phyloP scores from a whole-genome alignment of 2,797 vertebrate genomes.

The Takifugu rubripes region DNA sequence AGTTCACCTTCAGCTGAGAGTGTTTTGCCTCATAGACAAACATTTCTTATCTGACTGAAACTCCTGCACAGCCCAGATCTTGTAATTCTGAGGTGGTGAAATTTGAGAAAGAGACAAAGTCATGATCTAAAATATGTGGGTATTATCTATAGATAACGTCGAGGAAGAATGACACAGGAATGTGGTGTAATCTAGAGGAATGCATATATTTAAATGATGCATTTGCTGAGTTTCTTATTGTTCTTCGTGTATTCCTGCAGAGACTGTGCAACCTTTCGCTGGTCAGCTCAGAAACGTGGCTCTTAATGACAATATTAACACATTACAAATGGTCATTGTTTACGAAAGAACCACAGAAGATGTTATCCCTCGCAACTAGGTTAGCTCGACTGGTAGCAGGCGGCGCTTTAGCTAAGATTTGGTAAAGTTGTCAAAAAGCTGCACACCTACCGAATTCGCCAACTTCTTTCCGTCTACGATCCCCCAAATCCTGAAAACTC shows the following conservation, averaged over 20 bases:
- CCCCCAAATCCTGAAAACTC: not conserved
- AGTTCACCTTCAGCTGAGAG: conserved; percentile 58
- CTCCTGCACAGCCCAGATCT: conserved; percentile 19
- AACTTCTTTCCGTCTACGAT: conserved; percentile 23
- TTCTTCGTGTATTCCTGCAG: not conserved
- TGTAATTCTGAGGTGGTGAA: conserved; percentile 6
- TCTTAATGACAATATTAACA: not conserved
- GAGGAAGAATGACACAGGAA: conserved; percentile 1
- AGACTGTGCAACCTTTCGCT: not conserved
- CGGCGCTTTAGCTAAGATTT: conserved; percentile 10
- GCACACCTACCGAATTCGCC: conserved; percentile 45
- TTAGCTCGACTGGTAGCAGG: not conserved
- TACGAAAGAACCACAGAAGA: not conserved
- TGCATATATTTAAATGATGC: too few species aligned
- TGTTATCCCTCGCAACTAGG: not conserved
- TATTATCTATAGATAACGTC: not conserved
- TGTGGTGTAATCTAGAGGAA: not conserved
- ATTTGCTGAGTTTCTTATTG: not conserved
- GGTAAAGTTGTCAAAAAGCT: conserved; percentile 20
- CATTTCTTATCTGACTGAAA: conserved; percentile 73
- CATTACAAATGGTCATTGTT: not conserved
- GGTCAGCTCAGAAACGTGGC: not conserved
- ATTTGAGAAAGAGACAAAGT: conserved; percentile 11
- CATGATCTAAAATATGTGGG: not conserved
- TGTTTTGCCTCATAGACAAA: conserved; percentile 62